These are phyloP conservation scores for Cosmia pyralina DNA, from an alignment of 2,888 invertebrate genomes.

Conservation along the genomic window DNA sequence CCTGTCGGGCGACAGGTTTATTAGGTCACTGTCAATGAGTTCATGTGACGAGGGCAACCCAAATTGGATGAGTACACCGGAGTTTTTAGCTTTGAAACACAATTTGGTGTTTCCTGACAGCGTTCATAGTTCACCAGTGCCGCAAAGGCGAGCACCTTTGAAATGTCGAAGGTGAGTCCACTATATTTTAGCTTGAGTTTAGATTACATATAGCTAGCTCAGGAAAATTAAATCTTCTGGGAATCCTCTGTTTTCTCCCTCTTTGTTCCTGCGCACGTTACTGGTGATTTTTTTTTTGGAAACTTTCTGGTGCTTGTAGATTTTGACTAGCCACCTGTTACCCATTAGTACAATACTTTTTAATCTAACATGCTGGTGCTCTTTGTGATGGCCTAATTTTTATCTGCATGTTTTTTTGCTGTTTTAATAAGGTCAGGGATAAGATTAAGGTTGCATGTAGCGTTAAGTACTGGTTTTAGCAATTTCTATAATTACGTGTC, in stretches of 20 bases:
- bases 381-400: neutral
- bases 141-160: constrained; percentile 91
- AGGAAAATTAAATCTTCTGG: neutral
- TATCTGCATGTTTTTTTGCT: neutral
- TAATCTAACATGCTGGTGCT: neutral
- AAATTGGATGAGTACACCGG: constrained; percentile 95
- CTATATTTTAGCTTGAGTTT: neutral
- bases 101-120: constrained; percentile 95
- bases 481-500: neutral
- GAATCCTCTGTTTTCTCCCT: neutral
- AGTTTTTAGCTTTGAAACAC: constrained; percentile 94
- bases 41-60: constrained; percentile 93
- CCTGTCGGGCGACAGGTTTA: constrained; percentile 90
- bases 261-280: neutral
- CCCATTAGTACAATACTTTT: neutral
- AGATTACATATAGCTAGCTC: neutral
- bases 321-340: constrained; percentile 8
- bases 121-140: constrained; percentile 94
- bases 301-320: neutral
- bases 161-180: constrained; percentile 90
- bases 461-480: neutral
- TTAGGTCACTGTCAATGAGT: constrained; percentile 91
- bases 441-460: too few relatives aligned
- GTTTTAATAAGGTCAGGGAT: neutral
- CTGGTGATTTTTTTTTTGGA: neutral